phyloP scores from a whole-genome alignment of 2,797 vertebrate species.

The Acanthopagrus latus region DNA sequence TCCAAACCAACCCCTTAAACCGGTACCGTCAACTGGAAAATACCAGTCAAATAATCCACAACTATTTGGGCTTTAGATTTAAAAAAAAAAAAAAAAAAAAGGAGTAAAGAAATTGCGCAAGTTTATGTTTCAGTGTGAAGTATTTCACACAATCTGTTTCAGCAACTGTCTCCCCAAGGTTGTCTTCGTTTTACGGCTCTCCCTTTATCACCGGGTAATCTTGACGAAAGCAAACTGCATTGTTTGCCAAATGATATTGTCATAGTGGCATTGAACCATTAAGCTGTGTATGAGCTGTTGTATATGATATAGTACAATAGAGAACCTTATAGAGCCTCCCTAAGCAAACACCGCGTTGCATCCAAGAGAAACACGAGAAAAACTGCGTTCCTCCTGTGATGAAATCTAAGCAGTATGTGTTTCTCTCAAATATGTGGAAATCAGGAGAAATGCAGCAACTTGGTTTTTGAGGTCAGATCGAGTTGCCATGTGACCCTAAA shows the following conservation, averaged over 20 bases:
- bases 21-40: slow-evolving; percentile 26
- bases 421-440: slow-evolving; percentile 43
- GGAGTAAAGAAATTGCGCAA: not conserved
- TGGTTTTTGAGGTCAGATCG: slow-evolving; percentile 73
- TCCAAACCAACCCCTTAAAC: slow-evolving; percentile 33
- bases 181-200: not conserved
- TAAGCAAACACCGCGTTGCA: not conserved
- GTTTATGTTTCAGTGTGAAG: not conserved
- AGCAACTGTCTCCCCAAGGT: not conserved
- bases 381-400: slow-evolving; percentile 20
- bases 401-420: slow-evolving; percentile 48
- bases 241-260: not conserved
- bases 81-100: not conserved
- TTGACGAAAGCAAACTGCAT: not conserved
- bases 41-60: slow-evolving; percentile 20
- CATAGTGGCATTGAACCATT: not conserved
- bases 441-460: slow-evolving; percentile 46
- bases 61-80: not conserved
- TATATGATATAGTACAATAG: not conserved
- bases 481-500: slow-evolving; percentile 60
- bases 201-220: not conserved
- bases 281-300: not conserved
- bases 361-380: slow-evolving; percentile 5
- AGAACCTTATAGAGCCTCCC: not conserved
- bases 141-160: not conserved